Evolutionary conservation across 2,113 vertebrate species (phyloP).

Genomic region (Balaenoptera acutorostrata): DNA sequence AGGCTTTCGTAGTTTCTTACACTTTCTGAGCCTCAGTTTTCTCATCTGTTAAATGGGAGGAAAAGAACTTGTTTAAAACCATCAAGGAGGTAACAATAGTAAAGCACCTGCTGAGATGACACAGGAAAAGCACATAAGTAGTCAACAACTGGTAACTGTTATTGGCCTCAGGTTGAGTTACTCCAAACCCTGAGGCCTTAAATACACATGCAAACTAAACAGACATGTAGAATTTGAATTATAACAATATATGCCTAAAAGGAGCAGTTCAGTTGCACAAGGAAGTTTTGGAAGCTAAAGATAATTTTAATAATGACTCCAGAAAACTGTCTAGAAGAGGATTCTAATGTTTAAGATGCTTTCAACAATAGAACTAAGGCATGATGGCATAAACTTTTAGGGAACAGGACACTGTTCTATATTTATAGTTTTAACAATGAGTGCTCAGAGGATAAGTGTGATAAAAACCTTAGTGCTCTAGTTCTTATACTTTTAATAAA

Average conservation of each 20-base stretch:
- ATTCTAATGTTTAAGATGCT: neutral
- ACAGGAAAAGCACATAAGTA: neutral
- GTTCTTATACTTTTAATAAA: neutral
- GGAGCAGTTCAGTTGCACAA: neutral
- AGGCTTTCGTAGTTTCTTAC: neutral
- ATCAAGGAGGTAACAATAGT: neutral
- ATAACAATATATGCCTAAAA: neutral
- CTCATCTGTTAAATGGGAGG: neutral
- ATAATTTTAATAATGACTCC: neutral
- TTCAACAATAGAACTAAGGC: neutral
- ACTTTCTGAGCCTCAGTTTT: neutral
- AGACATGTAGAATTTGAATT: neutral
- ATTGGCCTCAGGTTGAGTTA: neutral
- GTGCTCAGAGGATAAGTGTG: neutral
- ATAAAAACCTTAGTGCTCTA: neutral
- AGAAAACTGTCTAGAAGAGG: neutral
- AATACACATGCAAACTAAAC: neutral
- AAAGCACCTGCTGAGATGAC: neutral
- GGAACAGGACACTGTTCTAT: neutral
- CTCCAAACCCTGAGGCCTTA: neutral
- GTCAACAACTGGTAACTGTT: neutral
- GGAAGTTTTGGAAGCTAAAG: neutral
- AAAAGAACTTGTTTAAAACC: neutral
- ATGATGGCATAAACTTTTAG: neutral
- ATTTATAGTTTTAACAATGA: neutral